Percentiles rank a stretch among this genome's conserved stretches.
phyloP scores from a whole-genome alignment of 1,140 invertebrate genomes.

The Drosophila ogumai region DNA sequence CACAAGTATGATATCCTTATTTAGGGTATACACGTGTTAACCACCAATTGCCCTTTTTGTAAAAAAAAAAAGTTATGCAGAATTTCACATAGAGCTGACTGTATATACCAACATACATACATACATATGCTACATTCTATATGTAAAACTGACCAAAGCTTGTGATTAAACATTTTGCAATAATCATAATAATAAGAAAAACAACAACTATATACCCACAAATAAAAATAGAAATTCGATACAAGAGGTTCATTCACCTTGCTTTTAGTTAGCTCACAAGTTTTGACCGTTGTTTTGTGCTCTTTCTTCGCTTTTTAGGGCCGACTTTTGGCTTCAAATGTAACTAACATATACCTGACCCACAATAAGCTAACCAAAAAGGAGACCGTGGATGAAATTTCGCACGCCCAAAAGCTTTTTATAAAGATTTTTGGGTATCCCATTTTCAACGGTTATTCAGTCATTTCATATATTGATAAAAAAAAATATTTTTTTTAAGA shows the following conservation, averaged over 20 bases:
- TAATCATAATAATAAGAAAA: conserved; percentile 27
- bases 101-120: background rate
- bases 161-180: conserved; percentile 66
- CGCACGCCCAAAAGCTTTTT: background rate
- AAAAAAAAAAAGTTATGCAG: conserved; percentile 12
- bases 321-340: conserved; percentile 51
- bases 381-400: background rate
- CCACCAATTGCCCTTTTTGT: background rate
- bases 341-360: conserved; percentile 70
- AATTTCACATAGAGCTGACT: conserved; percentile 13
- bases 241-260: conserved; percentile 50
- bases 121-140: background rate
- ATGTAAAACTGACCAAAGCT: conserved; percentile 7
- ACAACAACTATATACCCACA: conserved; percentile 21
- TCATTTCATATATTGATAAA: background rate
- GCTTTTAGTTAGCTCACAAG: conserved; percentile 47
- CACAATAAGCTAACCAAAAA: conserved; percentile 48
- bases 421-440: background rate
- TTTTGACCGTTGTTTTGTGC: conserved; percentile 43
- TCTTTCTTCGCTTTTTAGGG: conserved; percentile 44
- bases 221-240: conserved; percentile 27
- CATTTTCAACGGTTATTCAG: background rate
- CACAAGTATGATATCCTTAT: background rate
- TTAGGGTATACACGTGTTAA: background rate
- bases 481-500: background rate